Conservation (phyloP, 2,113 vertebrate genomes). For the Ciconia maguari region DNA sequence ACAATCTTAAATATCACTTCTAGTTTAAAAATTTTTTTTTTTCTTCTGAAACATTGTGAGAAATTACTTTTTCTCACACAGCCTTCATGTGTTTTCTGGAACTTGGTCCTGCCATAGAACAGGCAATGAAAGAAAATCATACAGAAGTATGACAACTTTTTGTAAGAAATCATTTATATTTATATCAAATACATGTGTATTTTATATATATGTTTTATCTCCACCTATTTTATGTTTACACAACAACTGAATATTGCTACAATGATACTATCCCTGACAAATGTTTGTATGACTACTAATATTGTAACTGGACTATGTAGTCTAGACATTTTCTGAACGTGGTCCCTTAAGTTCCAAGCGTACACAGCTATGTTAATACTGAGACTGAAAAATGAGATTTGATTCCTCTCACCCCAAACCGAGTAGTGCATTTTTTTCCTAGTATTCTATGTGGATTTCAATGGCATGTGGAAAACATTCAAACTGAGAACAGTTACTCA, state of each 20-base stretch:
- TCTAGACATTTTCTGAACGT: background rate
- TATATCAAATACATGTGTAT: rapidly evolving
- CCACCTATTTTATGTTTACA: background rate
- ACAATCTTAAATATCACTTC: background rate
- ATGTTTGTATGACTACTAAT: background rate
- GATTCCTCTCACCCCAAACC: background rate
- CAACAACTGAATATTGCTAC: background rate
- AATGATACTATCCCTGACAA: background rate
- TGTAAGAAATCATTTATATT: background rate
- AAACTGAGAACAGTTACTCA: background rate
- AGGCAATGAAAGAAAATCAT: background rate
- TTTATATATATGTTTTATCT: background rate
- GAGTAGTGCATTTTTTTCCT: background rate
- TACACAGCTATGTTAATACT: background rate
- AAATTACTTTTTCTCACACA: background rate
- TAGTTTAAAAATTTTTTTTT: background rate
- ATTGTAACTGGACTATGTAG: background rate
- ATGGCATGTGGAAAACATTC: background rate
- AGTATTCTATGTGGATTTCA: background rate
- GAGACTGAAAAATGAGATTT: background rate
- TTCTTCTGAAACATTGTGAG: background rate
- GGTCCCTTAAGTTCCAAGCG: background rate
- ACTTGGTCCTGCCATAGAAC: background rate
- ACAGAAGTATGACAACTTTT: background rate
- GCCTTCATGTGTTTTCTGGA: background rate